Percentiles rank a stretch among this genome's conserved stretches.
phyloP scores from a whole-genome alignment of 2,888 invertebrate species.

The Silvanus unidentatus region DNA sequence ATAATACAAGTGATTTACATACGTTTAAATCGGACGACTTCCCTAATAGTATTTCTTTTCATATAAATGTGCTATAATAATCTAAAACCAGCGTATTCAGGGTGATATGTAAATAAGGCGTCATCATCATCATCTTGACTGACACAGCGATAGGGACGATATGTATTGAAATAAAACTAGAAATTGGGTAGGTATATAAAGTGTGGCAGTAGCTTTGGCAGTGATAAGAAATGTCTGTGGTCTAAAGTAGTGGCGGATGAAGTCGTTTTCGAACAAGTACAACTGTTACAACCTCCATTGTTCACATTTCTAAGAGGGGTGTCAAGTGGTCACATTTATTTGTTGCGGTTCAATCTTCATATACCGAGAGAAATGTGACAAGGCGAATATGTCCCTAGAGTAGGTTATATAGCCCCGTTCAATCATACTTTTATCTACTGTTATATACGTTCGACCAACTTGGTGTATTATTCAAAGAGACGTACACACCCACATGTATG shows the following conservation, averaged over 20 bases:
- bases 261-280: constrained; percentile 1
- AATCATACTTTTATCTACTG: constrained; percentile 43
- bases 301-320: constrained; percentile 27
- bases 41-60: constrained; percentile 30
- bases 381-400: constrained; percentile 43
- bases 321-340: constrained; percentile 46
- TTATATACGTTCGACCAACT: constrained; percentile 27
- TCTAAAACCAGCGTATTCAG: constrained; percentile 5
- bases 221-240: too few species aligned
- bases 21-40: constrained; percentile 27
- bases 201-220: too few species aligned
- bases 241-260: background rate
- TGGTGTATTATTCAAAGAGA: too few species aligned
- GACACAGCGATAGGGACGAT: constrained; percentile 1
- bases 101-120: constrained; percentile 6
- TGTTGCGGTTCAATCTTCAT: constrained; percentile 42
- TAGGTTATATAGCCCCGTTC: constrained; percentile 33
- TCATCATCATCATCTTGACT: constrained; percentile 4
- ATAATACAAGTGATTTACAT: constrained; percentile 20
- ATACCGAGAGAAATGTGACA: constrained; percentile 43
- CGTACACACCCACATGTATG: too few species aligned
- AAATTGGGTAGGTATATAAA: background rate
- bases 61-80: constrained; percentile 12
- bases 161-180: background rate
- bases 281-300: constrained; percentile 15